Evolutionary conservation across 2,797 vertebrate species (phyloP), one percentile per base, ranked within the genome.

Genomic region (Pitangus sulphuratus): DNA sequence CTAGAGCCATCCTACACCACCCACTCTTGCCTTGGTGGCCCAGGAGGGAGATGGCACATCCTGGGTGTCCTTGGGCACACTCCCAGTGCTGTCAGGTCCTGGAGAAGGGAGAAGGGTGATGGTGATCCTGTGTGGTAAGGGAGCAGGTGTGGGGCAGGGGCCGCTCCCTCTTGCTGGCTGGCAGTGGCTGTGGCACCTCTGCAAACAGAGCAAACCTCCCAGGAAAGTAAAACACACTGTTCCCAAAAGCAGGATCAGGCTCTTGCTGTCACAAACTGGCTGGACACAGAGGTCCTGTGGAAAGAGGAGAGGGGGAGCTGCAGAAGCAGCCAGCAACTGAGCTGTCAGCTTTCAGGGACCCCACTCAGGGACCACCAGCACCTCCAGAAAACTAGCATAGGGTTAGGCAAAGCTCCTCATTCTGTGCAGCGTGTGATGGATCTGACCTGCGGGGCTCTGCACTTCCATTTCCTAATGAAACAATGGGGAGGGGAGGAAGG

Each of bases 281-380:
- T 4, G 13, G 42, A 77, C 30, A 35, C 4, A 1, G 39, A 15
- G 12, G 37, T 40, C 14, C 24, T 0, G 0, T 1, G 24, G 33
- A 20, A 20, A 3, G 2, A 42, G 51, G 22, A 13, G 14, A 7
- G 39, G 4, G 3, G 22, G 18, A 37, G 17, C 35, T 47, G 35
- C n/a, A 83, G 76, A 7, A 51, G 13, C 33, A n/a, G 9, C 37
- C 70, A 44, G 17, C 2, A 5, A 18, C 4, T 1, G 1, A 72
- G 50, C 12, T n/a, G 9, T 30, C 30, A 6, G 6, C 3, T 62
- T 44, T 40, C 37, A 5, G 1, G 6, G 35, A 11, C 12, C 24
- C 25, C 15, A 3, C n/a, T 20, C 3, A 3, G 11, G 42, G 53
- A 33, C 11, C 15, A 2, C 10, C 5, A 15, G 1, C 50, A 9